Evolutionary conservation across 2,888 invertebrate genomes (phyloP), one percentile per base, ranked within the genome.

Genomic region (Acanthosepion esculentum): DNA sequence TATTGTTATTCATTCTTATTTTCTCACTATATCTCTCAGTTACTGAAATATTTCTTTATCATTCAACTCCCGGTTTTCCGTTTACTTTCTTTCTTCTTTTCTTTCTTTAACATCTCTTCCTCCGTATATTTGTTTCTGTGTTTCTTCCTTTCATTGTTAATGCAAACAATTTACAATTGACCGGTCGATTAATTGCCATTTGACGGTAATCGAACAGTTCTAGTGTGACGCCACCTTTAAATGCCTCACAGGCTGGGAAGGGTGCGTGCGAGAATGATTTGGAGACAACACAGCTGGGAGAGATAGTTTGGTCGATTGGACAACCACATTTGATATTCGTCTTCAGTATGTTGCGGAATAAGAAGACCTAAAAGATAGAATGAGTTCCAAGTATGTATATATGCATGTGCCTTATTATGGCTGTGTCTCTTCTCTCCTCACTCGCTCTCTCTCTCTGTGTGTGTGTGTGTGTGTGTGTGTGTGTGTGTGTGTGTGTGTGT

Each of bases 171-270:
- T 78, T 78, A n/a, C 33, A 78, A 15, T n/a, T 18, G 78, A 33
- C 78, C 78, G n/a, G 78, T 33, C 78, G 12, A n/a, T 78, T 78
- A 78, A 78, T 78, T 78, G 78, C 78, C n/a, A 78, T 78, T 78
- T 78, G 78, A 78, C 78, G n/a, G n/a, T 78, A n/a, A 78, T 78
- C 78, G 78, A 78, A 78, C 78, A 33, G n/a, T 78, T 78, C 78
- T 78, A 5, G n/a, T 78, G 78, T 78, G 78, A 78, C n/a, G 78
- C 78, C n/a, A 78, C 78, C 10, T 78, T 33, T 15, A 12, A 8
- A 78, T 78, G n/a, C 78, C n/a, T n/a, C n/a, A 78, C 18, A n/a
- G 78, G 78, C n/a, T 33, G 78, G n/a, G 10, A 12, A 78, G n/a
- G 15, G 78, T 41, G 41, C 41, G 41, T 3, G 41, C n/a, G 12